Conservation (phyloP, 2,797 vertebrate species). For the Sebastes umbrosus region DNA sequence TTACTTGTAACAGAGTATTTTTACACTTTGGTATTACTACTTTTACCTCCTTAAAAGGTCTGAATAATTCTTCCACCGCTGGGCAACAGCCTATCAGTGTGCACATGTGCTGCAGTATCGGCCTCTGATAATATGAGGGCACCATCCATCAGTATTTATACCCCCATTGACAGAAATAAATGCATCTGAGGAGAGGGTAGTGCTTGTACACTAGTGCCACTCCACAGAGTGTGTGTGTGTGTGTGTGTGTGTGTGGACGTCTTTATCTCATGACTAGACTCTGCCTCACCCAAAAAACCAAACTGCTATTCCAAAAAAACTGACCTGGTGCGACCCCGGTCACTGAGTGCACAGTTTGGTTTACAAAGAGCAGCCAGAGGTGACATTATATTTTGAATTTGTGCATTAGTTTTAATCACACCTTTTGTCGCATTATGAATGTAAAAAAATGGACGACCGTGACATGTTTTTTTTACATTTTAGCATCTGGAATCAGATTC, state of each 20-base stretch:
- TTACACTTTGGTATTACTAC: background rate
- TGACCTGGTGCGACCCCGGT: constrained; percentile 39
- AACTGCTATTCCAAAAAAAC: constrained; percentile 19
- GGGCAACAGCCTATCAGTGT: constrained; percentile 28
- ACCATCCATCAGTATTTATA: constrained; percentile 49
- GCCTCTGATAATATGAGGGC: constrained; percentile 19
- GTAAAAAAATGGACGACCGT: background rate
- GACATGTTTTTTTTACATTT: background rate
- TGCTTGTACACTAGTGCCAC: background rate
- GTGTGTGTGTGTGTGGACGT: background rate
- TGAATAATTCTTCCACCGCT: background rate
- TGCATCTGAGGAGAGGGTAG: constrained; percentile 6
- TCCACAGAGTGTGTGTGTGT: background rate
- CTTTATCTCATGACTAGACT: constrained; percentile 43
- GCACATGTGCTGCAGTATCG: constrained; percentile 45
- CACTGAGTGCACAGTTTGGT: background rate
- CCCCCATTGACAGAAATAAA: constrained; percentile 48
- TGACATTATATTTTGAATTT: background rate
- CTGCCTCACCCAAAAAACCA: constrained; percentile 49
- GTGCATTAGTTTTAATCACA: background rate
- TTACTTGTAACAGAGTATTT: background rate
- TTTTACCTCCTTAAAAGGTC: background rate
- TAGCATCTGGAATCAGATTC: background rate
- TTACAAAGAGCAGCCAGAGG: background rate
- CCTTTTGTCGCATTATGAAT: background rate